Evolutionary conservation across 2,113 vertebrate genomes (phyloP), one percentile per base, ranked within the genome.

Genomic region (Philantomba maxwellii): DNA sequence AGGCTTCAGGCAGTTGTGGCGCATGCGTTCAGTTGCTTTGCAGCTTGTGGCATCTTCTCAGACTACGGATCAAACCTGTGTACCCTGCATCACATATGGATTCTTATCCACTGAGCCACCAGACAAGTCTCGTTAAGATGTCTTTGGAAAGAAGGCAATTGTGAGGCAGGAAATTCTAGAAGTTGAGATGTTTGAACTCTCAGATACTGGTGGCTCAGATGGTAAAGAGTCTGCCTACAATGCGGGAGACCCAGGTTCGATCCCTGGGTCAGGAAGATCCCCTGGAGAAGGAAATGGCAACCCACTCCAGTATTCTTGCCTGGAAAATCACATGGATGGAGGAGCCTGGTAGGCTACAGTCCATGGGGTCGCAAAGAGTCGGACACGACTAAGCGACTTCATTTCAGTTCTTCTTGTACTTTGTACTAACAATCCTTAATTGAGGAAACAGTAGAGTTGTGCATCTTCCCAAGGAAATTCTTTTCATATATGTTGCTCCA

Each of bases 341-440:
- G 57, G 23, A 58, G 10, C 23, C 57, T 26, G 57, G 57, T 58
- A 58, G 57, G 23, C 55, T 57, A 10, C 23, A 57, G 58, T 60
- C 26, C 58, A 28, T 30, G 58, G 58, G 58, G 58, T 60, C 0
- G 12, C 26, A 3, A 13, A 60, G 58, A 60, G 58, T 60, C 0
- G 6, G 26, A 30, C 58, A 30, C 0, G 0, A 62, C 5, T 62
- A 62, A 62, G 58, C 1, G 12, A 26, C 10, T 26, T 26, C 25
- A 60, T 26, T 60, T 60, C 58, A 60, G 53, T 73, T 80, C 33
- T 55, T 26, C 73, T 78, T 78, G 33, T 26, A 26, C 26, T 93
- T 70, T 91, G 28, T 62, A 25, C 66, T 89, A 55, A 36, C 21
- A 47, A 13, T 11, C 14, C 9, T 28, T n/a, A 45, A 12, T 30